Conservation (phyloP, 53 echinoderm and acorn worm species). For the Paracentrotus lividus region DNA sequence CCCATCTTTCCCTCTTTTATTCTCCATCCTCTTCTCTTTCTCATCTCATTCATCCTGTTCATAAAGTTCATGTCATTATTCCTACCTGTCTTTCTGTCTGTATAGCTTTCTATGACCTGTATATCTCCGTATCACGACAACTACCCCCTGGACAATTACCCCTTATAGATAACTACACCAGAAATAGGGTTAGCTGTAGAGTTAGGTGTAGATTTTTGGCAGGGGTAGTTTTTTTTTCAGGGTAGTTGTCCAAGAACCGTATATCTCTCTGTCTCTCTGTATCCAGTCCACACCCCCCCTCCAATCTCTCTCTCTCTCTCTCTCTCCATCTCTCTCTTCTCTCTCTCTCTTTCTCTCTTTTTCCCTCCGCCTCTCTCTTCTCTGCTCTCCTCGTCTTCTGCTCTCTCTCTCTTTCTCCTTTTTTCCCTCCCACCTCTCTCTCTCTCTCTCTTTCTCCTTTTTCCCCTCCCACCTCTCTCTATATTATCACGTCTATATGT, state of each 20-base stretch:
- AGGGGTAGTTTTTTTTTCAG: too few species aligned
- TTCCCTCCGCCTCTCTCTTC: neutral
- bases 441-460: neutral
- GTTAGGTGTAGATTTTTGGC: too few species aligned
- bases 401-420: neutral
- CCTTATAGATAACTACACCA: too few species aligned
- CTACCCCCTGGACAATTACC: too few species aligned
- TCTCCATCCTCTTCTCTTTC: slow-evolving; percentile 6
- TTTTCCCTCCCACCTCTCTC: neutral
- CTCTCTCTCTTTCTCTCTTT: too few species aligned
- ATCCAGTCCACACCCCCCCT: neutral
- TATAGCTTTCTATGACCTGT: neutral
- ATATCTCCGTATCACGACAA: too few species aligned
- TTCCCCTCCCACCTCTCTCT: neutral
- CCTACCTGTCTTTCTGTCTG: neutral
- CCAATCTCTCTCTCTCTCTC: neutral
- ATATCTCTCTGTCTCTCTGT: slow-evolving; percentile 3
- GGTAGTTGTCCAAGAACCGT: too few species aligned
- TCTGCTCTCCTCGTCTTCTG: too few species aligned
- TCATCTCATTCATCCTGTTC: neutral
- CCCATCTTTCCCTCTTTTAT: neutral
- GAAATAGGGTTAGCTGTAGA: too few species aligned
- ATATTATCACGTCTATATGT: neutral
- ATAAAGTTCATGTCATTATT: neutral
- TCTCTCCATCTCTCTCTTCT: neutral